phyloP scores from a whole-genome alignment of 2,797 vertebrate genomes.

The Martes flavigula region DNA sequence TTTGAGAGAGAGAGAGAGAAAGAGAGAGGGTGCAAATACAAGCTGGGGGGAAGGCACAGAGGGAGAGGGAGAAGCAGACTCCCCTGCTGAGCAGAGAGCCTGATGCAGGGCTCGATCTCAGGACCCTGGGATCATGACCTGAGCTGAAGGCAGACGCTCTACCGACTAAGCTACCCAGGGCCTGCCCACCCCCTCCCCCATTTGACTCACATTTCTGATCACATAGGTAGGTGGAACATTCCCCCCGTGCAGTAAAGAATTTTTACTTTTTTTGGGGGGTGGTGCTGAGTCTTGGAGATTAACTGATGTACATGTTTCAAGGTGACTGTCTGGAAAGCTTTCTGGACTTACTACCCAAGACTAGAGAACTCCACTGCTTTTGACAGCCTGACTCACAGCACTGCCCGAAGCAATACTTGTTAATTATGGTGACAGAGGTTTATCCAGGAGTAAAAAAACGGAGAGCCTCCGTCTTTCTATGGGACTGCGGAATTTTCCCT shows the following conservation, averaged over 20 bases:
- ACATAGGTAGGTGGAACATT: background rate
- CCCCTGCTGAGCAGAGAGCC: too few species aligned
- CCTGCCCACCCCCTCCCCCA: too few species aligned
- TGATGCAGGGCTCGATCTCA: too few species aligned
- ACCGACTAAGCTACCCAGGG: too few species aligned
- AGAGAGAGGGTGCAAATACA: too few species aligned
- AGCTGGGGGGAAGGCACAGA: too few species aligned
- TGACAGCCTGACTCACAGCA: background rate
- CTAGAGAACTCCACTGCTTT: background rate
- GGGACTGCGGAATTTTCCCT: background rate
- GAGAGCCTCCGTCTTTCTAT: background rate
- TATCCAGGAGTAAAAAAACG: background rate
- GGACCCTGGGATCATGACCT: too few species aligned
- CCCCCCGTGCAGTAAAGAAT: background rate
- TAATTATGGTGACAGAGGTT: background rate
- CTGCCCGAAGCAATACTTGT: background rate
- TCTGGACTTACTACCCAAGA: background rate
- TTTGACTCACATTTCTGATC: background rate
- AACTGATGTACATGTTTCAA: constrained; percentile 15
- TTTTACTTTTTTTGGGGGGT: background rate
- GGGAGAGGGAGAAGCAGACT: too few species aligned
- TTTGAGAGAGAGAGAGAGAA: too few species aligned
- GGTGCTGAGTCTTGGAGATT: background rate
- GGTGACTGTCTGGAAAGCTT: background rate
- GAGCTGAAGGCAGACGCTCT: too few species aligned